These are phyloP conservation scores for Botrylloides violaceus DNA, from an alignment of 23 tunicate species.

Conservation along the genomic window DNA sequence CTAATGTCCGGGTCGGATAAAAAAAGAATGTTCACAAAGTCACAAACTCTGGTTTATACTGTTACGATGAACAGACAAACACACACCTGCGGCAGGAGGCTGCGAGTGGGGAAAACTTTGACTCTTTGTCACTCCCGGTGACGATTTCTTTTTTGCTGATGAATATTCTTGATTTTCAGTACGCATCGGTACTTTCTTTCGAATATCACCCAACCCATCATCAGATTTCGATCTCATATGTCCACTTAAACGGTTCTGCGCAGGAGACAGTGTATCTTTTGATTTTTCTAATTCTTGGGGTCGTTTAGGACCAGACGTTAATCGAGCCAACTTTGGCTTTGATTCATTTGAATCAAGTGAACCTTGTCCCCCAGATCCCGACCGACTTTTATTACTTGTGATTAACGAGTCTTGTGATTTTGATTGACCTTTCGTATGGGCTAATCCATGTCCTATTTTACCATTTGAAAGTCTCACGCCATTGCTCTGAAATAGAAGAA, in stretches of 20 bases:
- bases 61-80: no score
- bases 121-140: slow-evolving; percentile 44
- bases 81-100: slow-evolving; percentile 58
- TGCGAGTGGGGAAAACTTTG: slow-evolving; percentile 80
- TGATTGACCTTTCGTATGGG: background rate
- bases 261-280: background rate
- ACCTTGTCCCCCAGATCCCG: slow-evolving; percentile 4
- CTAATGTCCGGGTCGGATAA: no score
- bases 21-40: no score
- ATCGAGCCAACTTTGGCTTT: slow-evolving; percentile 61
- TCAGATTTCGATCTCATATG: slow-evolving; percentile 51
- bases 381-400: slow-evolving; percentile 3
- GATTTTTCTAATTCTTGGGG: background rate
- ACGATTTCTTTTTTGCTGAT: background rate
- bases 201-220: slow-evolving; percentile 21
- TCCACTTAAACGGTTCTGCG: slow-evolving; percentile 11
- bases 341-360: slow-evolving; percentile 81
- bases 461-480: slow-evolving; percentile 10
- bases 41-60: no score
- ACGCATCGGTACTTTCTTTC: background rate
- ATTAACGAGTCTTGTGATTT: slow-evolving; percentile 17
- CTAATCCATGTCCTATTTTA: slow-evolving; percentile 3
- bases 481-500: background rate
- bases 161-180: slow-evolving; percentile 6
- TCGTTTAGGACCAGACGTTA: slow-evolving; percentile 2